Evolutionary conservation across 2,113 vertebrate species (phyloP).

Genomic region (Sorex araneus): DNA sequence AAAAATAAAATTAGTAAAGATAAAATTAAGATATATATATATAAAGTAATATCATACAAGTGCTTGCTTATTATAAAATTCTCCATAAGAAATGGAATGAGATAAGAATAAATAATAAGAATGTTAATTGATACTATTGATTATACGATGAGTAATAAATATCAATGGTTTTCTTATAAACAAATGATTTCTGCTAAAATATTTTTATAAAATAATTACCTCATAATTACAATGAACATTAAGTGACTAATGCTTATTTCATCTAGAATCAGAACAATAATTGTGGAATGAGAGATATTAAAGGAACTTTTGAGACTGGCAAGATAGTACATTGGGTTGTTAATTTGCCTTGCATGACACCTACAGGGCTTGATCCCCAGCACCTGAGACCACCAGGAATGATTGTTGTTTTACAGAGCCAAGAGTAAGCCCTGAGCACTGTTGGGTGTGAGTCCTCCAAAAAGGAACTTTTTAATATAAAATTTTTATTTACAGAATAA

Average conservation of each 20-base stretch:
- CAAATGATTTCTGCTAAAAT: not conserved
- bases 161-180: not conserved
- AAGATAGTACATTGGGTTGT: no score
- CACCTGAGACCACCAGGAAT: no score
- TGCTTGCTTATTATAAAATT: no score
- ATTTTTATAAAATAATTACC: not conserved
- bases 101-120: not conserved
- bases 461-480: not conserved
- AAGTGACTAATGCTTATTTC: not conserved
- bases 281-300: not conserved
- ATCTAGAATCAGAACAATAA: not conserved
- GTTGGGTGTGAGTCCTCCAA: no score
- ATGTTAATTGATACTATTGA: not conserved
- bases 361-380: no score
- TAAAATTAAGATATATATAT: no score
- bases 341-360: no score
- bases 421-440: no score
- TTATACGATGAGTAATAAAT: not conserved
- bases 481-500: not conserved
- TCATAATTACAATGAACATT: slow-evolving; percentile 24
- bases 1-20: not conserved
- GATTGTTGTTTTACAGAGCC: no score
- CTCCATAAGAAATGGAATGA: not conserved
- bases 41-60: no score
- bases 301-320: no score